Conservation (phyloP, 1,140 invertebrate species). For the Mya arenaria region DNA sequence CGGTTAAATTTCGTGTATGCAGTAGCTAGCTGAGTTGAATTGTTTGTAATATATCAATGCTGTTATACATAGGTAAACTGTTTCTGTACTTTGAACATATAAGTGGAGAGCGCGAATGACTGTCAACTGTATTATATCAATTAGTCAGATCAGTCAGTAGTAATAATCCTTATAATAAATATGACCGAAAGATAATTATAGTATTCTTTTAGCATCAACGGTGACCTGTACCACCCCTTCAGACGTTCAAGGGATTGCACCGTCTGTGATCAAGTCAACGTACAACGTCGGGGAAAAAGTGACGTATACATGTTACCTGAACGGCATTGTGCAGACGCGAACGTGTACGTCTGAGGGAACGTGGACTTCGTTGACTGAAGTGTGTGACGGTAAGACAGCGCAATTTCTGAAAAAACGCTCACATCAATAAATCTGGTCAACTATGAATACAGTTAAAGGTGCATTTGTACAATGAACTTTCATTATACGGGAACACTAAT, state of each 20-base stretch:
- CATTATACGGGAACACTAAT: neutral
- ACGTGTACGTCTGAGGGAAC: conserved; percentile 26
- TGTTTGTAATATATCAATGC: neutral
- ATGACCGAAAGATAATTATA: neutral
- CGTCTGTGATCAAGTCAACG: neutral
- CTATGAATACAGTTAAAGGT: neutral
- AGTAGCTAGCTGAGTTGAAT: neutral
- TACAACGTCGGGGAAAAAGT: conserved; percentile 25
- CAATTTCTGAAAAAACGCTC: neutral
- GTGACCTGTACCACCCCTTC: neutral
- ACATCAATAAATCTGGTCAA: neutral
- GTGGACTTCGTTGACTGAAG: conserved; percentile 21
- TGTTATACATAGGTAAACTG: neutral
- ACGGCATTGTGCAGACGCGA: neutral
- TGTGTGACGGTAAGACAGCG: conserved; percentile 19
- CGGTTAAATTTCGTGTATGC: neutral
- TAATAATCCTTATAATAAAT: neutral
- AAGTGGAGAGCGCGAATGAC: neutral
- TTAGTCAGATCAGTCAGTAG: neutral
- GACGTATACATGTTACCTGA: neutral
- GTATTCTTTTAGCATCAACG: neutral
- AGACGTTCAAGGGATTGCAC: neutral
- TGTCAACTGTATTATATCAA: neutral
- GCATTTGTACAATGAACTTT: neutral
- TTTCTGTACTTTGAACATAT: neutral